Conservation (phyloP, 2,113 vertebrate genomes). For the Pongo pygmaeus region DNA sequence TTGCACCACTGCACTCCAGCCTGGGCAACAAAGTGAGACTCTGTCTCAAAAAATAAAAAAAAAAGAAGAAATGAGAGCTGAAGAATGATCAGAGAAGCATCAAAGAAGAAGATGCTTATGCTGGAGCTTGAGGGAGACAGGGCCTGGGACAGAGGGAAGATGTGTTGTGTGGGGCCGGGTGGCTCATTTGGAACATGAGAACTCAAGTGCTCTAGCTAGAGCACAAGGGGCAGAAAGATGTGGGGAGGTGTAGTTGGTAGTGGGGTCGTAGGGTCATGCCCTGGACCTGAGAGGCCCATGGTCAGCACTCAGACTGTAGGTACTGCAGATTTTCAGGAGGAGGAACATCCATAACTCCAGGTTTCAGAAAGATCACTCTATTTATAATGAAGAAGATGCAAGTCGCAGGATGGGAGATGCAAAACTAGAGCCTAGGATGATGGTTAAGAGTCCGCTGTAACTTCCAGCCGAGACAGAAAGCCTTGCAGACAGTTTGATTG, state of each 20-base stretch:
- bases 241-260: not conserved
- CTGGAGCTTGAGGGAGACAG: not conserved
- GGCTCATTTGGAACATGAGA: too few species aligned
- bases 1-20: too few species aligned
- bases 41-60: too few species aligned
- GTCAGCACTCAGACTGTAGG: not conserved
- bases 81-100: not conserved
- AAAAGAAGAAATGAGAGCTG: not conserved
- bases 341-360: not conserved
- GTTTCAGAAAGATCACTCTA: not conserved
- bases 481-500: not conserved
- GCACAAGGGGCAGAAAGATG: too few species aligned
- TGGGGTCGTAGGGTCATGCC: too few species aligned
- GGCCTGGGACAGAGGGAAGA: not conserved
- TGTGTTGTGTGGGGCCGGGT: rapidly evolving
- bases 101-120: not conserved
- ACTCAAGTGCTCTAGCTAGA: rapidly evolving
- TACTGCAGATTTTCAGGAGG: too few species aligned
- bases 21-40: too few species aligned
- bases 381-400: rapidly evolving
- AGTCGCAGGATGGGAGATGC: rapidly evolving
- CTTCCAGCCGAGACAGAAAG: not conserved
- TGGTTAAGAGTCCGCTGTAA: rapidly evolving
- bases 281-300: not conserved
- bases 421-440: rapidly evolving